Conservation (phyloP, 2,113 vertebrate genomes). For the Herpetotheres cachinnans region DNA sequence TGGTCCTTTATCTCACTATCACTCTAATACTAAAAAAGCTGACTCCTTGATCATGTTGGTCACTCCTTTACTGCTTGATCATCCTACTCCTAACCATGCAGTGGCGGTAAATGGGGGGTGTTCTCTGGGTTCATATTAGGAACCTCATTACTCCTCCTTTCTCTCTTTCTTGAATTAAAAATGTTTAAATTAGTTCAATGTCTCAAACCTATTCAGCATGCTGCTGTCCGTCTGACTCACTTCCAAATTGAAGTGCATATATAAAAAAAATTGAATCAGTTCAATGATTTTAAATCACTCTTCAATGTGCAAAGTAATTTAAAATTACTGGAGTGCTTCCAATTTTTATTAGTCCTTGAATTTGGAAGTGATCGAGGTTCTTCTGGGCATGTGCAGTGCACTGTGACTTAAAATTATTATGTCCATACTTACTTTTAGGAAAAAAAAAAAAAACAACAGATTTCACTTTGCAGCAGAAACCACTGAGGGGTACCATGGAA, state of each 20-base stretch:
- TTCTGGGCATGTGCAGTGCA: conserved; percentile 74
- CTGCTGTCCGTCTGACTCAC: conserved; percentile 74
- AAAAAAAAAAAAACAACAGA: neutral
- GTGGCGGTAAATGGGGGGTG: neutral
- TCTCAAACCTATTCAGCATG: conserved; percentile 47
- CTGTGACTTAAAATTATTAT: conserved; percentile 72
- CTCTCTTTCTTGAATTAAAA: conserved; percentile 59
- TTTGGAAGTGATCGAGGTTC: conserved; percentile 74
- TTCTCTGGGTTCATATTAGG: conserved; percentile 10
- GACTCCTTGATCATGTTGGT: neutral
- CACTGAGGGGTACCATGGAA: neutral
- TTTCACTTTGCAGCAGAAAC: conserved; percentile 44
- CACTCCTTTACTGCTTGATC: neutral
- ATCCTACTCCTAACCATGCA: neutral
- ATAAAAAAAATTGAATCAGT: conserved; percentile 77
- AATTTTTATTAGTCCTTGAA: conserved; percentile 83
- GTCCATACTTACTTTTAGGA: neutral
- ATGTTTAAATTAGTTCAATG: conserved; percentile 62
- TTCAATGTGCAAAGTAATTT: conserved; percentile 80
- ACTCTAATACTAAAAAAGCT: neutral
- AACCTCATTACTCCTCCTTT: conserved; percentile 63
- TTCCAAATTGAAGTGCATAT: conserved; percentile 77
- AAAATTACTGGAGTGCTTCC: conserved; percentile 83
- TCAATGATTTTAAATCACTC: conserved; percentile 82
- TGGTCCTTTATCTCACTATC: neutral